These are phyloP conservation scores for Incurvaria masculella DNA, from an alignment of 2,888 invertebrate species.

Conservation along the genomic window DNA sequence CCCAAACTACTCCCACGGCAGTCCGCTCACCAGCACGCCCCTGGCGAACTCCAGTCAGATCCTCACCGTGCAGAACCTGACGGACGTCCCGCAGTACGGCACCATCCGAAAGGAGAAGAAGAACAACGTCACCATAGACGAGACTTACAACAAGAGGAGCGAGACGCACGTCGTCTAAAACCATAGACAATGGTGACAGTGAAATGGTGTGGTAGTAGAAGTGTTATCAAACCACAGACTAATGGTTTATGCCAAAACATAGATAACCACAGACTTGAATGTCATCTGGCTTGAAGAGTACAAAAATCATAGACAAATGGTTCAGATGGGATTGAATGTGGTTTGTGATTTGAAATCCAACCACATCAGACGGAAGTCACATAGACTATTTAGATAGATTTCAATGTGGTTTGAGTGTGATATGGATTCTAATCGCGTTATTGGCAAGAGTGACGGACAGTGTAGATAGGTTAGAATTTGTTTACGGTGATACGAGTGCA, in stretches of 20 bases:
- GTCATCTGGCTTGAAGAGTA: conserved; percentile 14
- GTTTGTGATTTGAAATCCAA: too few species aligned
- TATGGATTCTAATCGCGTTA: conserved; percentile 7
- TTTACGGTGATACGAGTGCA: conserved; percentile 38
- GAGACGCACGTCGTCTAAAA: conserved; percentile 44
- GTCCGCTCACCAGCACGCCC: conserved; percentile 42
- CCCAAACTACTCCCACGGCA: conserved; percentile 45
- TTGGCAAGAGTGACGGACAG: conserved; percentile 17
- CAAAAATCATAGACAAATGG: conserved; percentile 9
- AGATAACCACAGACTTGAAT: conserved; percentile 16
- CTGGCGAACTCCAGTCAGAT: conserved; percentile 52
- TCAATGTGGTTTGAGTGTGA: conserved; percentile 13
- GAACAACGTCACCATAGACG: conserved; percentile 51
- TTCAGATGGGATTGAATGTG: too few species aligned
- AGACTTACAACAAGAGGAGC: conserved; percentile 41
- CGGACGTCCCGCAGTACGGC: conserved; percentile 52
- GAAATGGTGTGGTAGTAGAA: conserved; percentile 9
- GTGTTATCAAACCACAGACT: neutral
- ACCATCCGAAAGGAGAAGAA: conserved; percentile 52
- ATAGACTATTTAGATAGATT: too few species aligned
- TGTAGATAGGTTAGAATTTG: conserved; percentile 41
- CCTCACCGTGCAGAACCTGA: conserved; percentile 57
- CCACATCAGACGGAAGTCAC: too few species aligned
- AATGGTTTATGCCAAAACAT: neutral
- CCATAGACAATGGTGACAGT: conserved; percentile 1